These are phyloP conservation scores for Lapara coniferarum DNA, from an alignment of 2,888 invertebrate genomes.

Conservation along the genomic window DNA sequence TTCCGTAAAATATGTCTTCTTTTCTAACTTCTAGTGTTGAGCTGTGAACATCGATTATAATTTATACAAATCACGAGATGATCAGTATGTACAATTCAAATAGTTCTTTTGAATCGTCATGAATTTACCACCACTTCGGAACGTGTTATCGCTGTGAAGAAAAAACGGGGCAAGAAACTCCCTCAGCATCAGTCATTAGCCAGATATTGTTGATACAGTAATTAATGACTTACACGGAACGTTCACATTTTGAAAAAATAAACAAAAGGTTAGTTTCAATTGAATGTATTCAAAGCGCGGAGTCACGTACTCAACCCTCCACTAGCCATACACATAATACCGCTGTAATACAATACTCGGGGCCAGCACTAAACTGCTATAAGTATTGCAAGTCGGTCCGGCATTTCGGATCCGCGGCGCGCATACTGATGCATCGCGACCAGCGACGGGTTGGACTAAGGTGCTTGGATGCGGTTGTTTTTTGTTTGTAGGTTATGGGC, in stretches of 20 bases:
- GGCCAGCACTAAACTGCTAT: conserved; percentile 75
- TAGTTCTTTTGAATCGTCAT: too few species aligned
- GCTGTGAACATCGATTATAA: too few species aligned
- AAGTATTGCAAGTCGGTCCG: conserved; percentile 78
- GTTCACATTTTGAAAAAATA: conserved; percentile 14
- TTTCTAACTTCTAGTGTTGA: too few species aligned
- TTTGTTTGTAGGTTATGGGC: too few species aligned
- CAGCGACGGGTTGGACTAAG: conserved; percentile 31
- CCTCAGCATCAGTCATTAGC: too few species aligned
- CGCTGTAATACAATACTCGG: conserved; percentile 72
- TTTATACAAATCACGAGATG: too few species aligned
- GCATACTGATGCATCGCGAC: conserved; percentile 66
- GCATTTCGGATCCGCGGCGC: conserved; percentile 60
- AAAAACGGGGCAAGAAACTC: too few species aligned
- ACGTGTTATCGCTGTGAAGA: too few species aligned
- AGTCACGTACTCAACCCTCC: conserved; percentile 56
- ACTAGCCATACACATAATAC: conserved; percentile 59
- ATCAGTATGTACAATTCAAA: too few species aligned
- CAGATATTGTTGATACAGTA: not conserved
- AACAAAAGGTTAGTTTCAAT: conserved; percentile 34
- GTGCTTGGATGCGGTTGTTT: conserved; percentile 46
- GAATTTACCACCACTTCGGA: too few species aligned
- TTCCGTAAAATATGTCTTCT: too few species aligned
- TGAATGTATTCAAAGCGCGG: conserved; percentile 45
- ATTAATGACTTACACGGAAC: not conserved